Conservation (phyloP, 92 coral and sea anemone genomes). For the Ricordea florida region DNA sequence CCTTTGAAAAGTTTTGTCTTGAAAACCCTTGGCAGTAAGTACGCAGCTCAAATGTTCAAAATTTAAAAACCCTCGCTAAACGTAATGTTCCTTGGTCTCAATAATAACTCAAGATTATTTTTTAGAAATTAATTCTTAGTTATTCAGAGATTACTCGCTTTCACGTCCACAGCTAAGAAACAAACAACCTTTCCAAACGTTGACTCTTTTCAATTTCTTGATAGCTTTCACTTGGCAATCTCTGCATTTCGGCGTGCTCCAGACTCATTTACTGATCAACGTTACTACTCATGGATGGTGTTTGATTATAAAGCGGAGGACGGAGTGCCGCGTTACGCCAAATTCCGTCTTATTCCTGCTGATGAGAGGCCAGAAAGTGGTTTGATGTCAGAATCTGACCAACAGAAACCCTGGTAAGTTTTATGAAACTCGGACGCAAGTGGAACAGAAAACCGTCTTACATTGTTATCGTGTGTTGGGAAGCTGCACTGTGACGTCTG, state of each 20-base stretch:
- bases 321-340: constrained; percentile 63
- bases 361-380: constrained; percentile 73
- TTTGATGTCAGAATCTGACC: constrained; percentile 70
- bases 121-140: background rate
- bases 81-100: background rate
- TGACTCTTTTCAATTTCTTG: background rate
- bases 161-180: background rate
- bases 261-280: constrained; percentile 64
- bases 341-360: constrained; percentile 70
- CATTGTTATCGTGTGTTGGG: background rate
- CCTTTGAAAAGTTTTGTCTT: constrained; percentile 48
- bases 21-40: constrained; percentile 75
- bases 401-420: constrained; percentile 68
- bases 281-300: constrained; percentile 70
- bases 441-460: background rate
- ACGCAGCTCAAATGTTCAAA: background rate
- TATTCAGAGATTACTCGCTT: background rate
- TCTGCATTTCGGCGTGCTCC: constrained; percentile 59
- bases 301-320: constrained; percentile 65
- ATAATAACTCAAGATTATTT: background rate
- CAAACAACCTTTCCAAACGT: background rate
- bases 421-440: too few relatives aligned
- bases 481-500: background rate
- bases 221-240: constrained; percentile 28
- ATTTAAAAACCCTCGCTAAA: background rate